Evolutionary conservation across 2,888 invertebrate species (phyloP).

Genomic region (Parapristionchus giblindavisi): DNA sequence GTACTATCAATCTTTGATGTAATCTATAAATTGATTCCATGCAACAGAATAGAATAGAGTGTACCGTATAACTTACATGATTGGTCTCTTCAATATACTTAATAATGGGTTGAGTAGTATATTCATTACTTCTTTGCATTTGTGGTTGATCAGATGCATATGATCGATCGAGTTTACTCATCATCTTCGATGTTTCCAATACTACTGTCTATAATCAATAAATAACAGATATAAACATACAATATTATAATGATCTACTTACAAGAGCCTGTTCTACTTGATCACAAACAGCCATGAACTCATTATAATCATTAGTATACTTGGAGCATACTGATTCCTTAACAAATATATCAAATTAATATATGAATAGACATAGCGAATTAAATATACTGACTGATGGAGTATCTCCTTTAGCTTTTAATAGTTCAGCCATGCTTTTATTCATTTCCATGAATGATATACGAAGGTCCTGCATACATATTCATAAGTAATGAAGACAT

Average conservation of each 20-base stretch:
- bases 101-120: not conserved
- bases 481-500: not conserved
- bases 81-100: constrained; percentile 17
- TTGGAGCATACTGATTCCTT: too few species aligned
- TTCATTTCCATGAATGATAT: constrained; percentile 19
- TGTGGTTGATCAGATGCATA: not conserved
- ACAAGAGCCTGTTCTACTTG: constrained; percentile 25
- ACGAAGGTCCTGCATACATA: constrained; percentile 13
- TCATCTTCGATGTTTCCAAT: constrained; percentile 26
- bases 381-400: constrained; percentile 3
- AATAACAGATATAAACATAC: not conserved
- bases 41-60: too few species aligned
- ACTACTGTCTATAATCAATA: constrained; percentile 13
- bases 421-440: constrained; percentile 12
- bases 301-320: constrained; percentile 13
- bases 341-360: too few species aligned
- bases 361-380: too few species aligned
- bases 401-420: constrained; percentile 12
- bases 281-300: constrained; percentile 33
- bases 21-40: too few species aligned
- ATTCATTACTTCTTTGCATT: not conserved
- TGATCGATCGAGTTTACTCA: constrained; percentile 10
- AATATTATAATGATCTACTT: not conserved
- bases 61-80: constrained; percentile 9
- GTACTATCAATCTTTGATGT: constrained; percentile 8